These are phyloP conservation scores for Crenichthys baileyi DNA, from an alignment of 2,797 vertebrate genomes.

Conservation along the genomic window DNA sequence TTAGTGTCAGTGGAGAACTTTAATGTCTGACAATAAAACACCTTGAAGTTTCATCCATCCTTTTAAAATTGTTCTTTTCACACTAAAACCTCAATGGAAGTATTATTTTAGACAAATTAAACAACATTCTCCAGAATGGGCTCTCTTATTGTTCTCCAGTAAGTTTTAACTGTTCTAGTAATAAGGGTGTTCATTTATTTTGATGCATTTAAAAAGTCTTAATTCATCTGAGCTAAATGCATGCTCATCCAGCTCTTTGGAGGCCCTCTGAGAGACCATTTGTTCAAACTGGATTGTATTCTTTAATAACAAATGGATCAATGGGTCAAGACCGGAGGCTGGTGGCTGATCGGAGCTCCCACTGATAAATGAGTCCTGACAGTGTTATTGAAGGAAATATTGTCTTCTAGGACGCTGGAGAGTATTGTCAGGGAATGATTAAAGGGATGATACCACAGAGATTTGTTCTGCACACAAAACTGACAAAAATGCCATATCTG, in stretches of 20 bases:
- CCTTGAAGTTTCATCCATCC: neutral
- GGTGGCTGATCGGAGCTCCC: slow-evolving; percentile 32
- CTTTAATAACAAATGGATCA: slow-evolving; percentile 70
- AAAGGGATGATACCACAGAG: slow-evolving; percentile 47
- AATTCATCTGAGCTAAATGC: slow-evolving; percentile 46
- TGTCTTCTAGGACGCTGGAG: slow-evolving; percentile 62
- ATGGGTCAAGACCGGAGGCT: slow-evolving; percentile 51
- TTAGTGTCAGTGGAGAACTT: slow-evolving; percentile 32
- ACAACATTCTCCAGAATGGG: neutral
- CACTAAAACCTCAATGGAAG: slow-evolving; percentile 14
- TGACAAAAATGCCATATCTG: slow-evolving; percentile 44
- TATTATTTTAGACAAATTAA: slow-evolving; percentile 30
- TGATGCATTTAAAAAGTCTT: slow-evolving; percentile 44
- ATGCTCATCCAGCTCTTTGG: slow-evolving; percentile 24
- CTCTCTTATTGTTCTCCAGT: slow-evolving; percentile 19
- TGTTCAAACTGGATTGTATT: slow-evolving; percentile 33
- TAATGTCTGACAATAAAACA: slow-evolving; percentile 18
- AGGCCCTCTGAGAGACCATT: slow-evolving; percentile 43
- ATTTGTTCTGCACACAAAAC: slow-evolving; percentile 18
- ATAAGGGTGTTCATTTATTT: slow-evolving; percentile 54
- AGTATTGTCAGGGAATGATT: slow-evolving; percentile 54
- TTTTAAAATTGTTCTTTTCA: slow-evolving; percentile 32
- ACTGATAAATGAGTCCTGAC: slow-evolving; percentile 69
- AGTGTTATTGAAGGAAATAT: slow-evolving; percentile 70
- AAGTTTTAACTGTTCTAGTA: slow-evolving; percentile 49